Percentiles rank a stretch among this genome's conserved stretches.
Conservation (phyloP, 2,888 invertebrate species). For the Andrena praecox region DNA sequence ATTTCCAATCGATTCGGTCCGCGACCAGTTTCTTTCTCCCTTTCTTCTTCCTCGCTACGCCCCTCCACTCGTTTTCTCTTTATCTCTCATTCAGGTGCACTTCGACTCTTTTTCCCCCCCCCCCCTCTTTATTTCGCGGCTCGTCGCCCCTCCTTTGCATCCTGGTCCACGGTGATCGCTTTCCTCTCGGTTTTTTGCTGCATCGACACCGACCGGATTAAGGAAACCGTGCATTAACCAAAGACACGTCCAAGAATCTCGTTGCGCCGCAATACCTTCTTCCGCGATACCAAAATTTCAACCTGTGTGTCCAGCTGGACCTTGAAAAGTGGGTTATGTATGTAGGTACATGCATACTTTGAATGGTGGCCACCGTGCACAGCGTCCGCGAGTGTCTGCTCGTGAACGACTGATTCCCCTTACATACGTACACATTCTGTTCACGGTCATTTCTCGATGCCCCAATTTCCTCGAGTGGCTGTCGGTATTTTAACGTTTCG, state of each 20-base stretch:
- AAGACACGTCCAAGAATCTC: slow-evolving; percentile 36
- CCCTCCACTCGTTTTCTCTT: slow-evolving; percentile 31
- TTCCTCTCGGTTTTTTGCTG: slow-evolving; percentile 25
- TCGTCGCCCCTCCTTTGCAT: not conserved
- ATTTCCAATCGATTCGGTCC: slow-evolving; percentile 76
- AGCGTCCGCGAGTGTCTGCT: not conserved
- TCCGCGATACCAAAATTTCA: slow-evolving; percentile 22
- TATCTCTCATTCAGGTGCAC: slow-evolving; percentile 51
- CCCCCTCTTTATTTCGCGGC: slow-evolving; percentile 15
- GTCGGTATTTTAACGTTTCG: slow-evolving; percentile 14
- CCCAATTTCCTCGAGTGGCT: slow-evolving; percentile 4
- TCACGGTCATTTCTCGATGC: not conserved
- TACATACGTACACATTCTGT: not conserved
- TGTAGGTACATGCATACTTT: not conserved
- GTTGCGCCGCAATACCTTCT: slow-evolving; percentile 23
- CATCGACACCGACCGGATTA: slow-evolving; percentile 54
- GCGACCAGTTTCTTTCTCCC: slow-evolving; percentile 59
- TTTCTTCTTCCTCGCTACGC: slow-evolving; percentile 23
- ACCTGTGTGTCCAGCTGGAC: slow-evolving; percentile 41
- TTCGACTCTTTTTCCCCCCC: slow-evolving; percentile 23
- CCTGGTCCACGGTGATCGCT: not conserved
- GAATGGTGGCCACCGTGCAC: not conserved
- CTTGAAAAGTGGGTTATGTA: slow-evolving; percentile 48
- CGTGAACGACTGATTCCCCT: slow-evolving; percentile 33
- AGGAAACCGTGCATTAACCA: slow-evolving; percentile 62